These are phyloP conservation scores for Otus sunia DNA, from an alignment of 2,113 vertebrate species.

Conservation along the genomic window DNA sequence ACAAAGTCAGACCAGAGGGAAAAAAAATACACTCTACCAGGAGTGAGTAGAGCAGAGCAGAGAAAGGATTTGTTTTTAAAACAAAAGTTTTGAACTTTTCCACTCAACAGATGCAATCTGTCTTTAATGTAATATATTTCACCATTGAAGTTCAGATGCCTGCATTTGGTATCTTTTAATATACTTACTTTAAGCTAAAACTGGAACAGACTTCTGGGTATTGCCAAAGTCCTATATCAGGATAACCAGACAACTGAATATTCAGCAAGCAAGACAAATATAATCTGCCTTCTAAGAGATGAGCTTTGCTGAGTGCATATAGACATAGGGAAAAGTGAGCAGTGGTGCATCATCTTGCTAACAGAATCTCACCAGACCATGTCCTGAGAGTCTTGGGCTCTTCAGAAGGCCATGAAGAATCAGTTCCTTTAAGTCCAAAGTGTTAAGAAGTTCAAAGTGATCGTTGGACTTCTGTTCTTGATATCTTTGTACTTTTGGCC, in stretches of 20 bases:
- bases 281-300: background rate
- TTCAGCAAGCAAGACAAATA: background rate
- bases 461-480: background rate
- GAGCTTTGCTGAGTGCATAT: background rate
- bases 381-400: background rate
- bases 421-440: background rate
- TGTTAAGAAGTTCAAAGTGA: background rate
- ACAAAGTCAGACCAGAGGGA: background rate
- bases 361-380: background rate
- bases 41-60: background rate
- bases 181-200: background rate
- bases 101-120: background rate
- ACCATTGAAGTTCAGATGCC: background rate
- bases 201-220: background rate
- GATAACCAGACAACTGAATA: background rate
- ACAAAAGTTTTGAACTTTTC: background rate
- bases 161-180: background rate
- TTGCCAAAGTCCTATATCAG: background rate
- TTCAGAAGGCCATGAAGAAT: background rate
- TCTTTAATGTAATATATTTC: background rate
- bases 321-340: background rate
- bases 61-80: background rate
- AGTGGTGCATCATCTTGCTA: background rate
- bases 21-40: background rate
- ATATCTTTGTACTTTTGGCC: background rate